A percentile compares a stretch with the other conserved stretches of the same genome.
Conservation (phyloP, 92 coral and sea anemone genomes). For the Desmophyllum pertusum region DNA sequence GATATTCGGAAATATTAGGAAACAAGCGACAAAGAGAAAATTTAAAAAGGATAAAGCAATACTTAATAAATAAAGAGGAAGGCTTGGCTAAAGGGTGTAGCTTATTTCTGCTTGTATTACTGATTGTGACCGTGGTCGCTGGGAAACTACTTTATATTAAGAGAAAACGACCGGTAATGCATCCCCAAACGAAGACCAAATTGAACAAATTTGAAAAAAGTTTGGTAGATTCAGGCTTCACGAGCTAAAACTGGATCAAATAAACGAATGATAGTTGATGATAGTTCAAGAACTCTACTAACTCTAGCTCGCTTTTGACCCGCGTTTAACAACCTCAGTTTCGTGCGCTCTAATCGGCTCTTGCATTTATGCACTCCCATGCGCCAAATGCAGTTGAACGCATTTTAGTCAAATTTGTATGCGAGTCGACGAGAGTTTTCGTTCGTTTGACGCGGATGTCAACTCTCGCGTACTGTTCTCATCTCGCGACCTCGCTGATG, state of each 20-base stretch:
- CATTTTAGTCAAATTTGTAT: background rate
- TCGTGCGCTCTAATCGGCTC: background rate
- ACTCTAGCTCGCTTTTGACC: background rate
- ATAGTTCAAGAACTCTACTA: no score
- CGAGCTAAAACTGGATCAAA: no score
- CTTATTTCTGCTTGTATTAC: background rate
- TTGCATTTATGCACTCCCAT: background rate
- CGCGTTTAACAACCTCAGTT: background rate
- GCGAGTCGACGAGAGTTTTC: background rate
- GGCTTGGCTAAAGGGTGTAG: background rate
- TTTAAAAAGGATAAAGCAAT: background rate
- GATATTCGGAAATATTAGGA: conserved; percentile 2
- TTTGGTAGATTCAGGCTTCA: no score
- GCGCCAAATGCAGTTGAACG: no score
- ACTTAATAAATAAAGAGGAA: background rate
- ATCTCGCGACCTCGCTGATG: no score
- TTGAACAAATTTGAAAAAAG: no score
- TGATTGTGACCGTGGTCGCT: no score
- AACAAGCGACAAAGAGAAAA: background rate
- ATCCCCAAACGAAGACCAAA: no score
- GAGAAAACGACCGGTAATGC: no score
- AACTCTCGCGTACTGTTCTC: background rate
- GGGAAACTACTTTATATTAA: no score
- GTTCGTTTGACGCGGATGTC: background rate
- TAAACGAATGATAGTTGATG: no score